These are phyloP conservation scores for Lethocerus indicus DNA, from an alignment of 1,140 invertebrate genomes.

Conservation along the genomic window DNA sequence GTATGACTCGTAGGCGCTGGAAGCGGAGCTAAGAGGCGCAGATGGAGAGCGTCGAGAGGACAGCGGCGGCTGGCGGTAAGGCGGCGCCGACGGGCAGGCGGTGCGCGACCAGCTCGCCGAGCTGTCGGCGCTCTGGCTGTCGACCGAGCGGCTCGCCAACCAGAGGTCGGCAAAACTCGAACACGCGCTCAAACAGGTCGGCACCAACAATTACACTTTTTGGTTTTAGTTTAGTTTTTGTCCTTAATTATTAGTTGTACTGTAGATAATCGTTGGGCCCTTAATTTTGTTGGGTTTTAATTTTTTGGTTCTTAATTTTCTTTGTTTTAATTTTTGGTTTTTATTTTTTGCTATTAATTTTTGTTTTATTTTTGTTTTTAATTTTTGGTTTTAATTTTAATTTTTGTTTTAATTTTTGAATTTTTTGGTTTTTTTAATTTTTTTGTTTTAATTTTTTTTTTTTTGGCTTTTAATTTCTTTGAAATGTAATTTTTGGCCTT, in stretches of 20 bases:
- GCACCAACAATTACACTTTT: slow-evolving; percentile 22
- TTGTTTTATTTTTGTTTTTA: not conserved
- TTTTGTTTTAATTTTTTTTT: not conserved
- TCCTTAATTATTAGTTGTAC: not conserved
- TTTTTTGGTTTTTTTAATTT: not conserved
- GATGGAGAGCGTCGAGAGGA: slow-evolving; percentile 77
- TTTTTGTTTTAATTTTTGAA: not conserved
- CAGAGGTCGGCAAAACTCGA: slow-evolving; percentile 64
- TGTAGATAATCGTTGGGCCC: not conserved
- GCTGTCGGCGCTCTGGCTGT: slow-evolving; percentile 70
- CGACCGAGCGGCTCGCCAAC: slow-evolving; percentile 56
- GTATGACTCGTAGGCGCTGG: slow-evolving; percentile 43
- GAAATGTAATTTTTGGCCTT: too few species aligned
- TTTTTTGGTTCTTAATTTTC: not conserved
- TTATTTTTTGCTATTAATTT: not conserved
- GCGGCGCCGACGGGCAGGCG: slow-evolving; percentile 56
- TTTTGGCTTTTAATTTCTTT: not conserved
- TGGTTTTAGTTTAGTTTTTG: slow-evolving; percentile 1
- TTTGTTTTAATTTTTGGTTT: not conserved
- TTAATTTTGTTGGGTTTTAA: not conserved
- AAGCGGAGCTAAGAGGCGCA: slow-evolving; percentile 78
- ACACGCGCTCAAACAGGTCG: slow-evolving; percentile 51
- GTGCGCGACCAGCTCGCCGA: slow-evolving; percentile 70
- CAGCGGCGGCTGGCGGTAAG: too few species aligned
- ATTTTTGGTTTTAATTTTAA: not conserved